These are phyloP conservation scores for Liopterus haemorrhoidalis DNA, from an alignment of 2,888 invertebrate species.

Conservation along the genomic window DNA sequence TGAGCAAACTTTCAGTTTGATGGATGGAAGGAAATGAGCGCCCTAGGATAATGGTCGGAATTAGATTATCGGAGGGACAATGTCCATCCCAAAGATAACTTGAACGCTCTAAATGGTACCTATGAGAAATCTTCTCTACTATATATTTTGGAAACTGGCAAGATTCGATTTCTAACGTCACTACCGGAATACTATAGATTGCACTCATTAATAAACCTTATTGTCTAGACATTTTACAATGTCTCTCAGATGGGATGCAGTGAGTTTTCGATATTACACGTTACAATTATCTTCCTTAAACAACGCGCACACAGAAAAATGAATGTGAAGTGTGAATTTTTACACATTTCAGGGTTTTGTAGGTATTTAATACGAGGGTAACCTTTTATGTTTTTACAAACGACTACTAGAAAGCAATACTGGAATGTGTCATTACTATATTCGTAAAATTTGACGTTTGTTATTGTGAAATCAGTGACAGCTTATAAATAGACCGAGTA, in stretches of 20 bases:
- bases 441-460: no score
- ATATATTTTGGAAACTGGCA: no score
- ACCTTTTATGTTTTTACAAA: no score
- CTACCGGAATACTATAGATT: neutral
- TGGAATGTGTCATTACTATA: no score
- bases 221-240: no score
- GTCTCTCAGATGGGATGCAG: no score
- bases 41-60: slow-evolving; percentile 41
- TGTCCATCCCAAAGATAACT: slow-evolving; percentile 30
- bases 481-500: no score
- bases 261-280: no score
- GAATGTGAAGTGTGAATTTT: neutral
- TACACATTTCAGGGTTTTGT: neutral
- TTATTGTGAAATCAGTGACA: no score
- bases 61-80: slow-evolving; percentile 43
- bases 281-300: neutral
- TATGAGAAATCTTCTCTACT: slow-evolving; percentile 24
- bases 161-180: neutral
- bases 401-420: no score
- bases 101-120: slow-evolving; percentile 23
- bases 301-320: neutral
- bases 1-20: slow-evolving; percentile 22
- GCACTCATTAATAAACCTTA: no score
- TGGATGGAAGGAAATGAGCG: slow-evolving; percentile 26
- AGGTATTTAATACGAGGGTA: no score